Conservation (phyloP, 2,888 invertebrate species). For the Oscheius myriophilus region DNA sequence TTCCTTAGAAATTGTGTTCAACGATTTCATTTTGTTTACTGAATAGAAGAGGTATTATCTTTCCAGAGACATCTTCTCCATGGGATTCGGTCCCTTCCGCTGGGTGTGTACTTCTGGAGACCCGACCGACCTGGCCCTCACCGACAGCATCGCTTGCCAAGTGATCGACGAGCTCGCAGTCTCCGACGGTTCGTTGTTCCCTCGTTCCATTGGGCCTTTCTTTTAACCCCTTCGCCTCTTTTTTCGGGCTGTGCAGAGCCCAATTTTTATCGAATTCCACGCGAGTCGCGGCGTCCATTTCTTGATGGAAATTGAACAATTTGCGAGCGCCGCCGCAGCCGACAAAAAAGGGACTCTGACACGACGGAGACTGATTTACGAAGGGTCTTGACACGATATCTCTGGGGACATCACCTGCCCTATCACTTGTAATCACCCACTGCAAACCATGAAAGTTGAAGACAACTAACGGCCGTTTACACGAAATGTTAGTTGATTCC, state of each 20-base stretch:
- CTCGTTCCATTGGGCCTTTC: neutral
- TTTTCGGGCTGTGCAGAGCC: too few species aligned
- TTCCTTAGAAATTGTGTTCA: too few species aligned
- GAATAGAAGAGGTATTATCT: neutral
- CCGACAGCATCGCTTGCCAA: constrained; percentile 75
- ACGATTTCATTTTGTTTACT: too few species aligned
- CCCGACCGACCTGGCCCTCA: constrained; percentile 73
- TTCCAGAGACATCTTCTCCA: constrained; percentile 76
- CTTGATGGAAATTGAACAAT: constrained; percentile 1
- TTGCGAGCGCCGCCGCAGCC: neutral
- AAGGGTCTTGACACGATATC: too few species aligned
- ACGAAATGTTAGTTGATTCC: too few species aligned
- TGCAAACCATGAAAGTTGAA: too few species aligned
- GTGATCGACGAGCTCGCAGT: constrained; percentile 72
- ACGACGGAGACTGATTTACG: too few species aligned
- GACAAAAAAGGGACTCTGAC: too few species aligned
- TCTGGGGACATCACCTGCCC: too few species aligned
- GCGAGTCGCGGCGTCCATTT: neutral
- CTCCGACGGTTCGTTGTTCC: constrained; percentile 46
- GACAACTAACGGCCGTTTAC: too few species aligned
- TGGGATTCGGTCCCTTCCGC: constrained; percentile 79
- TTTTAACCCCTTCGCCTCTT: neutral
- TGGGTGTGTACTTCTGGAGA: constrained; percentile 78
- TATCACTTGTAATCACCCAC: too few species aligned
- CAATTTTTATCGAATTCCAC: constrained; percentile 6